Evolutionary conservation across 2,888 invertebrate genomes (phyloP).

Genomic region (Sthenelais limicola): DNA sequence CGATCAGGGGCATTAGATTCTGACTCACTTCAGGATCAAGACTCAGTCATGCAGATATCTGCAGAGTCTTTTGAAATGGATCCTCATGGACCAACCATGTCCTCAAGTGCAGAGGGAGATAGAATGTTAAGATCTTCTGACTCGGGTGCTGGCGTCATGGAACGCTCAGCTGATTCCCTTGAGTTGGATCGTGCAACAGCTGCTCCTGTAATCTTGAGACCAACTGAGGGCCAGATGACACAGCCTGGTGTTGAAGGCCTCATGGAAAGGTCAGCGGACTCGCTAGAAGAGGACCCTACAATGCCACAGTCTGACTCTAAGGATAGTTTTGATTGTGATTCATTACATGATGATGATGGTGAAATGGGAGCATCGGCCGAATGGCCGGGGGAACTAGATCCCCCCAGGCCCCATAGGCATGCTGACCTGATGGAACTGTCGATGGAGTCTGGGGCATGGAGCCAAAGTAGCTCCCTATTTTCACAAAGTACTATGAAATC

Average conservation of each 20-base stretch:
- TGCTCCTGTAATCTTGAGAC: slow-evolving; percentile 22
- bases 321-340: slow-evolving; percentile 52
- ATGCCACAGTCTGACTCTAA: slow-evolving; percentile 40
- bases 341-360: slow-evolving; percentile 55
- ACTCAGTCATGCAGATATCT: slow-evolving; percentile 57
- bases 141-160: slow-evolving; percentile 51
- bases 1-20: slow-evolving; percentile 49
- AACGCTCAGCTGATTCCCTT: slow-evolving; percentile 63
- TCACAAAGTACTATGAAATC: slow-evolving; percentile 51
- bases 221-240: slow-evolving; percentile 20
- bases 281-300: slow-evolving; percentile 48
- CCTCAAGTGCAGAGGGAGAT: slow-evolving; percentile 29
- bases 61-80: slow-evolving; percentile 49
- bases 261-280: slow-evolving; percentile 55
- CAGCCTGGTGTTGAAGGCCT: slow-evolving; percentile 31
- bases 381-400: slow-evolving; percentile 54
- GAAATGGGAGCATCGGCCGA: slow-evolving; percentile 65
- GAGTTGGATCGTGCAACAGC: slow-evolving; percentile 48
- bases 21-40: slow-evolving; percentile 53
- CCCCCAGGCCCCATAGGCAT: slow-evolving; percentile 55
- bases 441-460: slow-evolving; percentile 63
- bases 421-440: slow-evolving; percentile 66
- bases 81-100: slow-evolving; percentile 36
- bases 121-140: slow-evolving; percentile 58
- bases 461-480: slow-evolving; percentile 51